Evolutionary conservation across 2,888 invertebrate species (phyloP), one percentile per base, ranked within the genome.

Genomic region (Apantesis nais): DNA sequence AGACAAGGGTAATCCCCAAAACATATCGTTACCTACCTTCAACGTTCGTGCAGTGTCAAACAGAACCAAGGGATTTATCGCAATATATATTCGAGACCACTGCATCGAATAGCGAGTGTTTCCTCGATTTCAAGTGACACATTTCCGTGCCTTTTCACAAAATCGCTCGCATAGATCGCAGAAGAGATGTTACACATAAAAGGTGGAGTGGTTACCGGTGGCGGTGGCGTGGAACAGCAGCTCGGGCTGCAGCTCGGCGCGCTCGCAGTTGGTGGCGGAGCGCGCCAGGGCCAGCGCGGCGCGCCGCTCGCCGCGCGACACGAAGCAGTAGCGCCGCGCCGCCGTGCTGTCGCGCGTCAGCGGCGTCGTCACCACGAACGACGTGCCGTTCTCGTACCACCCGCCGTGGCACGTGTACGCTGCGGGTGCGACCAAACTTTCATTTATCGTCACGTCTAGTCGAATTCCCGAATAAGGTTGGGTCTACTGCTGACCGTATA

Each of bases 331-430:
- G 78, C 97, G 96, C 62, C 97, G 95, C 67, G 96, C 96, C n/a
- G 96, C 96, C 74, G 96, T 96, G 71, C 96, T 96, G 85, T 96
- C 95, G 69, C 97, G 95, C 74, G 96, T 96, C 83, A 97, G 92
- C 34, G 97, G 97, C 67, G 97, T 97, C 70, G 97, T 97, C 89
- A 98, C 98, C 81, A 98, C 97, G 92, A 97, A 98, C 88, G 97
- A 97, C 69, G 97, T 97, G 78, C 97, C 97, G 88, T 97, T 97
- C 90, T 98, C 98, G 85, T 97, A 97, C 98, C 98, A 98, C 63
- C 97, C 96, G 67, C 98, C 98, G 90, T 98, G 98, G 90, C 98
- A 98, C 60, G 97, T 97, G 94, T 98, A 98, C 73, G 97, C 98
- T 98, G 93, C 29, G 90, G 68, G 14, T 29, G 25, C 12, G 8